A percentile compares a stretch with the other conserved stretches of the same genome.
Evolutionary conservation across 2,797 vertebrate genomes (phyloP).

Genomic region (Hybognathus amarus): DNA sequence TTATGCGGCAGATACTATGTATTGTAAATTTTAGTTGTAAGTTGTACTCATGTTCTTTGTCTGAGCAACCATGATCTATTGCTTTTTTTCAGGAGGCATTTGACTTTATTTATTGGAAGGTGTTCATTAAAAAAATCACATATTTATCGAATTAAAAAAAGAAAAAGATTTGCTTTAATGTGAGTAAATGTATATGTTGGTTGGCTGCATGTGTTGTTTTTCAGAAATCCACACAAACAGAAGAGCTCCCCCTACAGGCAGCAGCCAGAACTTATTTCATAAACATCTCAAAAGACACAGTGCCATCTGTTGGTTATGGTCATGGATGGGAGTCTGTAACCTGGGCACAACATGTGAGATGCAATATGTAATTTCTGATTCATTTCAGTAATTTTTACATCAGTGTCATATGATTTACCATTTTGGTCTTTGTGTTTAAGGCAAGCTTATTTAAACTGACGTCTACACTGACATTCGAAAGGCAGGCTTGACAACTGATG

Average conservation of each 20-base stretch:
- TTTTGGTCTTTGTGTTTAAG: conserved; percentile 10
- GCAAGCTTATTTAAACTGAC: not conserved
- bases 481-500: conserved; percentile 1
- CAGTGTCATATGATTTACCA: not conserved
- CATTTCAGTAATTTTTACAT: not conserved
- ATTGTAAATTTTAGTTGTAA: not conserved
- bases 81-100: not conserved
- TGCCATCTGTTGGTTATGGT: conserved; percentile 38
- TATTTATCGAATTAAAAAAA: not conserved
- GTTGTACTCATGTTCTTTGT: not conserved
- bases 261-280: not conserved
- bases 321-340: not conserved
- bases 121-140: not conserved
- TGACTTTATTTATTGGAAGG: not conserved
- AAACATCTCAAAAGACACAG: conserved; percentile 37
- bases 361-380: not conserved
- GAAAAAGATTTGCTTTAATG: not conserved
- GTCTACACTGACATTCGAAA: not conserved
- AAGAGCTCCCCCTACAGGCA: conserved; percentile 17
- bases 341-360: too few species aligned
- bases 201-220: not conserved
- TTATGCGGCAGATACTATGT: not conserved
- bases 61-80: not conserved
- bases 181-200: not conserved
- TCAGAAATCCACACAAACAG: not conserved